A percentile compares a stretch with the other conserved stretches of the same genome.
These are phyloP conservation scores for Poeciliopsis paucimaculata DNA, from an alignment of 2,797 vertebrate genomes.

Conservation along the genomic window DNA sequence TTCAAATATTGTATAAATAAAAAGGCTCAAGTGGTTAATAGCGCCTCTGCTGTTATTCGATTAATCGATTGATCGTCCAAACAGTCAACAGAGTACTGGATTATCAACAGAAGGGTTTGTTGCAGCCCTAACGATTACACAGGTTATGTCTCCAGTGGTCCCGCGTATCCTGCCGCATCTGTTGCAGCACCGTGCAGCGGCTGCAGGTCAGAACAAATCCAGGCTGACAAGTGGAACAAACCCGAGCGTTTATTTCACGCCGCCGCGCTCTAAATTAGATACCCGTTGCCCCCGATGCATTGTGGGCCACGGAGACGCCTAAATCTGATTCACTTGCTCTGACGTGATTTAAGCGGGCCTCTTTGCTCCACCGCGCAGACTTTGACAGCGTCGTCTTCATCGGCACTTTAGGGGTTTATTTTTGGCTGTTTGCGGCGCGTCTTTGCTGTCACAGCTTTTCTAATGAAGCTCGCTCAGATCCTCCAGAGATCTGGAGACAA, in stretches of 20 bases:
- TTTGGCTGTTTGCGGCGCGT: slow-evolving; percentile 76
- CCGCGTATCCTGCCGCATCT: background rate
- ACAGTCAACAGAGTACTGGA: too few species aligned
- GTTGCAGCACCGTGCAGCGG: background rate
- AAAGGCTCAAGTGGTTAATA: too few species aligned
- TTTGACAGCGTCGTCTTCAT: slow-evolving; percentile 72
- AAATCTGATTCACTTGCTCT: slow-evolving; percentile 61
- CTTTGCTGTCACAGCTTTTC: slow-evolving; percentile 64
- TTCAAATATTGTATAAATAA: too few species aligned
- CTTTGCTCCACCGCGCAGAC: slow-evolving; percentile 52
- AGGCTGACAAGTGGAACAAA: slow-evolving; percentile 73
- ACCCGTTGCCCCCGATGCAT: slow-evolving; percentile 53
- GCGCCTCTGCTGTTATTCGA: too few species aligned
- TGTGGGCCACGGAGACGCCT: slow-evolving; percentile 58
- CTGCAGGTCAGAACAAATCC: slow-evolving; percentile 63
- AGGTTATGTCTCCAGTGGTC: background rate
- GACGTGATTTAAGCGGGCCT: slow-evolving; percentile 68
- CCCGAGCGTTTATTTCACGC: slow-evolving; percentile 62
- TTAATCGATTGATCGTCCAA: too few species aligned
- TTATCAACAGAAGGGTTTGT: too few species aligned
- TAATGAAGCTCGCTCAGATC: slow-evolving; percentile 61
- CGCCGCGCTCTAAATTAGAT: slow-evolving; percentile 62
- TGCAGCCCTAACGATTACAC: background rate
- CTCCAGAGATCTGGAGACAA: slow-evolving; percentile 58
- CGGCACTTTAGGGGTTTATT: slow-evolving; percentile 71